phyloP scores from a whole-genome alignment of 2,797 vertebrate genomes.

The Spea hammondii region DNA sequence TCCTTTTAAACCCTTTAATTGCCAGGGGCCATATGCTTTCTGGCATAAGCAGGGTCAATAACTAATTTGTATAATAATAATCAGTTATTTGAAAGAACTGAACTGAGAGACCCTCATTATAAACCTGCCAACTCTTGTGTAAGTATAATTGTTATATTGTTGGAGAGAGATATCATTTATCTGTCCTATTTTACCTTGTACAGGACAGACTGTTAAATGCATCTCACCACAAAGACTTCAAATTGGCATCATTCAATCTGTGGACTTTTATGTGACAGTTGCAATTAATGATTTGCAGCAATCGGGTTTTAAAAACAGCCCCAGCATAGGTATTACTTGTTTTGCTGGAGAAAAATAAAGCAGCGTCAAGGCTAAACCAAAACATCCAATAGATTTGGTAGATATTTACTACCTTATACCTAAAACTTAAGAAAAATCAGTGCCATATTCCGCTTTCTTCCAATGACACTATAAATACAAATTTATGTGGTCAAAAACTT shows the following conservation, averaged over 20 bases:
- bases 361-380: too few species aligned
- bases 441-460: too few species aligned
- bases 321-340: too few species aligned
- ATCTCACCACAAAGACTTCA: constrained; percentile 12
- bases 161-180: constrained; percentile 27
- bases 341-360: too few species aligned
- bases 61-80: constrained; percentile 25
- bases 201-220: constrained; percentile 3
- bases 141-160: constrained; percentile 4
- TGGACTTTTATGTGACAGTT: neutral
- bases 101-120: constrained; percentile 4
- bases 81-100: constrained; percentile 17
- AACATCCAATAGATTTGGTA: too few species aligned
- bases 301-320: too few species aligned
- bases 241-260: neutral
- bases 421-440: too few species aligned
- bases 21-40: neutral
- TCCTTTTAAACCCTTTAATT: too few species aligned
- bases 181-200: constrained; percentile 4
- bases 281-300: neutral
- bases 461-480: too few species aligned
- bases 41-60: neutral
- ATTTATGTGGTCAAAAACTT: too few species aligned
- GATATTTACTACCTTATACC: too few species aligned
- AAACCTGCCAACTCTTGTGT: neutral